These are phyloP conservation scores for Anseranas semipalmata DNA, from an alignment of 2,113 vertebrate species.

Conservation along the genomic window DNA sequence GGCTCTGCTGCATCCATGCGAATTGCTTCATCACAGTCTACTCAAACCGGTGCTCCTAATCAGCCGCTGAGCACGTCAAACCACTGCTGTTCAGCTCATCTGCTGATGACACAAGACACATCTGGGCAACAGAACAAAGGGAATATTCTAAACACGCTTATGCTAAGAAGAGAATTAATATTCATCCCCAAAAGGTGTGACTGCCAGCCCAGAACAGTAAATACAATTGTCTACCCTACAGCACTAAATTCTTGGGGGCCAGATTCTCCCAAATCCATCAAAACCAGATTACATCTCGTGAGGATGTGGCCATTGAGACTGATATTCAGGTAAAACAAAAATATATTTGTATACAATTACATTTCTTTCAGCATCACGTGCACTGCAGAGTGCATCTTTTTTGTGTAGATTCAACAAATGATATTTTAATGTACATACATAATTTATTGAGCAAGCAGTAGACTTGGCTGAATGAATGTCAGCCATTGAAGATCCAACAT, in stretches of 20 bases:
- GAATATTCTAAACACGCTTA: slow-evolving; percentile 64
- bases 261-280: neutral
- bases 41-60: slow-evolving; percentile 11
- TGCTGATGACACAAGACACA: slow-evolving; percentile 57
- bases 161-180: slow-evolving; percentile 68
- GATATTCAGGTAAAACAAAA: slow-evolving; percentile 27
- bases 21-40: slow-evolving; percentile 9
- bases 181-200: slow-evolving; percentile 54
- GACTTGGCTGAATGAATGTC: slow-evolving; percentile 55
- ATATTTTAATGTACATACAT: slow-evolving; percentile 66
- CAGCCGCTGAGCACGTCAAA: slow-evolving; percentile 38
- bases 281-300: neutral
- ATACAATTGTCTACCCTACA: neutral
- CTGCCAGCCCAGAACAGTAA: slow-evolving; percentile 24
- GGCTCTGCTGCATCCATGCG: fast-evolving
- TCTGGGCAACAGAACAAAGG: slow-evolving; percentile 68
- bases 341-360: neutral
- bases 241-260: neutral
- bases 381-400: slow-evolving; percentile 9
- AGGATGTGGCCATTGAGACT: neutral
- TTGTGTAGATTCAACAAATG: slow-evolving; percentile 54
- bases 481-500: slow-evolving; percentile 56
- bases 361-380: slow-evolving; percentile 1
- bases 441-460: slow-evolving; percentile 63
- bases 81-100: slow-evolving; percentile 64